These are phyloP conservation scores for Neria commutata DNA, from an alignment of 2,888 invertebrate genomes.

Conservation along the genomic window DNA sequence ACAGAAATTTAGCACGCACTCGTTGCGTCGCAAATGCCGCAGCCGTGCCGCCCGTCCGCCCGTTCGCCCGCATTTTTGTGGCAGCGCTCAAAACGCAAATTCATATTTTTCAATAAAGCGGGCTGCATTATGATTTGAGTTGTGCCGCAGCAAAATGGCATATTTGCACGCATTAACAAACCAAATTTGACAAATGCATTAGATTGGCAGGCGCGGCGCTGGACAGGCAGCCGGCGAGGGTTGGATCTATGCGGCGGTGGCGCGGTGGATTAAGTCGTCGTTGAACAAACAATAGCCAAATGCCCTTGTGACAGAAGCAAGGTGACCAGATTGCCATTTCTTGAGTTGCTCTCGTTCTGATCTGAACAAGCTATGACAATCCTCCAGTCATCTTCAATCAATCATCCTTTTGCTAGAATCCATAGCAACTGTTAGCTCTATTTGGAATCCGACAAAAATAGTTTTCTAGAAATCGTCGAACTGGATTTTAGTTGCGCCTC, in stretches of 20 bases:
- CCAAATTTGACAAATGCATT: slow-evolving; percentile 25
- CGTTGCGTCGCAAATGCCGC: slow-evolving; percentile 35
- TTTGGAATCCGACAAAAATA: too few relatives aligned
- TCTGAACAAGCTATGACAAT: too few relatives aligned
- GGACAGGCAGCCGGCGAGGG: slow-evolving; percentile 8
- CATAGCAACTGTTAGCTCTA: too few relatives aligned
- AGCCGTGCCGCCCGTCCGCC: slow-evolving; percentile 2
- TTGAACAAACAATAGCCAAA: slow-evolving; percentile 35
- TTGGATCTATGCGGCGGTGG: slow-evolving; percentile 30
- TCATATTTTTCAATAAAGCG: slow-evolving; percentile 21
- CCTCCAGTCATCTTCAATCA: too few relatives aligned
- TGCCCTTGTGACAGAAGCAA: slow-evolving; percentile 30
- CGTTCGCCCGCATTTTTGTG: slow-evolving; percentile 21
- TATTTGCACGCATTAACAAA: slow-evolving; percentile 21
- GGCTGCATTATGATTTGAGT: slow-evolving; percentile 7
- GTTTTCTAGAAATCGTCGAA: too few relatives aligned
- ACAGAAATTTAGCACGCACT: slow-evolving; percentile 41
- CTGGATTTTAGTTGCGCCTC: too few relatives aligned
- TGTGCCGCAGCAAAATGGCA: slow-evolving; percentile 13
- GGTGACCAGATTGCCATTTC: too few relatives aligned
- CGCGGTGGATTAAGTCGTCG: slow-evolving; percentile 36
- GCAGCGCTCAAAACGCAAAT: neutral
- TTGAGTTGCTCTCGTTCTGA: too few relatives aligned
- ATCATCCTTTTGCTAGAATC: too few relatives aligned
- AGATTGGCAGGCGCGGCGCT: slow-evolving; percentile 1